phyloP scores from a whole-genome alignment of 2,888 invertebrate species.

The Barypeithes pellucidus region DNA sequence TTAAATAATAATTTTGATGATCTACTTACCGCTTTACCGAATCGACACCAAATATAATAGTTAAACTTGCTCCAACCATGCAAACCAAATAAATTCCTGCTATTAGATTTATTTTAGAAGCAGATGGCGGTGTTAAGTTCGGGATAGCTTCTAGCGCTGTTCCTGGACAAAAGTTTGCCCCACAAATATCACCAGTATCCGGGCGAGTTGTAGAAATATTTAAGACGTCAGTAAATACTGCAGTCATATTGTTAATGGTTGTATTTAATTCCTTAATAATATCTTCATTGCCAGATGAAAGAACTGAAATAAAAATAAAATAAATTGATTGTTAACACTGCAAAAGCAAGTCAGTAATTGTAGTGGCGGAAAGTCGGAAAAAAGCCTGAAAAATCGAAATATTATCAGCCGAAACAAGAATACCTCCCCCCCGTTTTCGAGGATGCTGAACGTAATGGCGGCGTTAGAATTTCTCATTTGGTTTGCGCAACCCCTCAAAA shows the following conservation, averaged over 20 bases:
- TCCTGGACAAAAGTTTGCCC: slow-evolving; percentile 83
- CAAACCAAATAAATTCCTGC: slow-evolving; percentile 88
- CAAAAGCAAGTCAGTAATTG: not conserved
- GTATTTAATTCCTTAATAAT: slow-evolving; percentile 34
- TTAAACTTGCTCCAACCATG: slow-evolving; percentile 82
- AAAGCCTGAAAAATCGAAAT: no score
- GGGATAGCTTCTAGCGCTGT: slow-evolving; percentile 75
- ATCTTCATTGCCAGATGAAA: slow-evolving; percentile 56
- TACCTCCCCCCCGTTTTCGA: no score
- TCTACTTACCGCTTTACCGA: slow-evolving; percentile 79
- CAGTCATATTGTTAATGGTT: slow-evolving; percentile 60
- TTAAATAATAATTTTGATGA: not conserved
- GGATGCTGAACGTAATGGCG: no score
- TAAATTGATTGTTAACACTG: not conserved
- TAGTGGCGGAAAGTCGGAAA: no score
- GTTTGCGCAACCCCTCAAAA: no score
- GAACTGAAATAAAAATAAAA: slow-evolving; percentile 51
- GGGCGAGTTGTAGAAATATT: slow-evolving; percentile 23
- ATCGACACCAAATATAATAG: slow-evolving; percentile 87
- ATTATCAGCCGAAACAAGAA: no score
- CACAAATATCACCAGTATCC: slow-evolving; percentile 72
- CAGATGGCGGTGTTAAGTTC: slow-evolving; percentile 82
- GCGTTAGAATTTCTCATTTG: no score
- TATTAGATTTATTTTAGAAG: slow-evolving; percentile 83
- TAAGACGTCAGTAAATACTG: slow-evolving; percentile 46